Conservation (phyloP, 2,113 vertebrate genomes). For the Mesitornis unicolor region DNA sequence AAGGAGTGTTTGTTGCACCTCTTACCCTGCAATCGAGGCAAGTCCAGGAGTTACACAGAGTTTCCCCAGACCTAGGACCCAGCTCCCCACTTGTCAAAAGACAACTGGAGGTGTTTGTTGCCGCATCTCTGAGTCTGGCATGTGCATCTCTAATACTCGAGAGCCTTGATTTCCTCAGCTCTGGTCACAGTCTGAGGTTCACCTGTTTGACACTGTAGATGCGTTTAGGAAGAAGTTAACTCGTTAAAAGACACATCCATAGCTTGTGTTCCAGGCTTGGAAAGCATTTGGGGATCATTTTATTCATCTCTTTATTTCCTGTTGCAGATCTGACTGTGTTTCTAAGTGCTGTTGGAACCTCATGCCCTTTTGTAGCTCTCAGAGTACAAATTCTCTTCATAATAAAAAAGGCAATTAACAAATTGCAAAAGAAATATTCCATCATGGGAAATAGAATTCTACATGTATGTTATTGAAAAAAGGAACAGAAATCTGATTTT, state of each 20-base stretch:
- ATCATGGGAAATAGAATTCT: not conserved
- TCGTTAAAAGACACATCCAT: not conserved
- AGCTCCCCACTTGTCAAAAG: not conserved
- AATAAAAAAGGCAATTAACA: constrained; percentile 35
- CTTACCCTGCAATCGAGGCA: not conserved
- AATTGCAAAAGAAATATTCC: constrained; percentile 18
- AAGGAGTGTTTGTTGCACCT: not conserved
- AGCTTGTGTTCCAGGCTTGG: not conserved
- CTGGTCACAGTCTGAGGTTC: not conserved
- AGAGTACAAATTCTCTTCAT: not conserved
- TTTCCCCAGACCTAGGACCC: not conserved
- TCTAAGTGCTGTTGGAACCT: not conserved
- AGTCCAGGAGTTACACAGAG: not conserved
- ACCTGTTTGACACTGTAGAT: not conserved
- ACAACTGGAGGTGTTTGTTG: not conserved
- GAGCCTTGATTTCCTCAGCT: not conserved
- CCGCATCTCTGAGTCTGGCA: not conserved
- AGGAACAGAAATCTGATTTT: not conserved
- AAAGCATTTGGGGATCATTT: not conserved
- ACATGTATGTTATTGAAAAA: not conserved
- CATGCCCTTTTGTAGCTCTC: not conserved
- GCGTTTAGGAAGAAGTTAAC: not conserved
- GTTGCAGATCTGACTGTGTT: not conserved
- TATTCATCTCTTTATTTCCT: not conserved
- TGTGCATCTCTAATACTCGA: not conserved